Evolutionary conservation across 2,797 vertebrate genomes (phyloP), one percentile per base, ranked within the genome.

Genomic region (Toxotes lorentzi): DNA sequence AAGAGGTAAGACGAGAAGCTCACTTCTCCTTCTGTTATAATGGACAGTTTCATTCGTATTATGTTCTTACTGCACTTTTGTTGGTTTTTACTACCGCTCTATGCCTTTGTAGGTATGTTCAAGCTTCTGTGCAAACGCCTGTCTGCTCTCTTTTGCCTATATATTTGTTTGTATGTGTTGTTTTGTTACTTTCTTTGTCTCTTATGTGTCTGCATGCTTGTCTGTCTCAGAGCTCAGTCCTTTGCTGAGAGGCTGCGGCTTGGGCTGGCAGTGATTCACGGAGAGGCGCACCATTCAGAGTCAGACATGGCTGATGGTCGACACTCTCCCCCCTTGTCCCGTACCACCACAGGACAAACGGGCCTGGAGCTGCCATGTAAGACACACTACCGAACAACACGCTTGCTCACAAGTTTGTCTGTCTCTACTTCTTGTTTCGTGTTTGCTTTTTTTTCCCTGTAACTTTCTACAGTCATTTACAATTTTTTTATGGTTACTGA

Each of bases 281-380:
- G 98, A 0, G 97, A 99, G 84, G 96, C 97, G 7, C 95, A 99
- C 90, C 96, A 96, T 8, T 95, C 97, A 0, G 98, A 99, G 91
- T 96, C 96, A 0, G 98, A 99, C 92, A 97, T 98, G 97, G 96
- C 95, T 0, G 98, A 99, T 0, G 98, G 98, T 0, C 94, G 97
- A 0, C 96, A 98, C 16, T 99, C 98, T 17, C 98, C 98, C 1
- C 98, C 98, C 0, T 93, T 95, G 79, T 95, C 96, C 81, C 97
- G 97, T 81, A 96, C 97, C 34, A 94, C 95, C 7, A 91, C 95
- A 0, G 95, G 97, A 70, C 98, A 98, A 84, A 95, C 97, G 0
- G 97, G 97, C 50, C 93, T 99, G 87, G 98, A 98, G 92, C 90
- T 99, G 84, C 98, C 98, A 0, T 89, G 98, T 99, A 97, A 97